Conservation (phyloP, 2,113 vertebrate genomes). For the Coreoperca whiteheadi region DNA sequence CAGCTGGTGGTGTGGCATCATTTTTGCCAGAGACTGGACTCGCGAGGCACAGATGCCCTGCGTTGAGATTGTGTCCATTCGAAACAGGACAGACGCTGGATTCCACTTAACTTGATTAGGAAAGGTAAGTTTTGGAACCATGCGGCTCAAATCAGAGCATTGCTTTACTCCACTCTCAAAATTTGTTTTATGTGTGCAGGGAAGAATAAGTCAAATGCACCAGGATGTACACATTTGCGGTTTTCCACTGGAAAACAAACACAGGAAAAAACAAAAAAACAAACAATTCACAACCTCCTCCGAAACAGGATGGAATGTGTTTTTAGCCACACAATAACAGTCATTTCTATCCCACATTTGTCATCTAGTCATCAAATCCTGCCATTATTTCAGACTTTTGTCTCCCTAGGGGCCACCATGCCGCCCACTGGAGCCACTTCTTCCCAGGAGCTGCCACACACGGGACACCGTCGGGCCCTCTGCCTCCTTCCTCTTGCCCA, state of each 20-base stretch:
- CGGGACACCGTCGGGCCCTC: not conserved
- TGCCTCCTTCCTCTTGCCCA: not conserved
- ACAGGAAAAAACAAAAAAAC: not conserved
- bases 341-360: slow-evolving; percentile 1
- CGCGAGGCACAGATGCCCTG: not conserved
- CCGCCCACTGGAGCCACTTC: slow-evolving; percentile 35
- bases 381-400: slow-evolving; percentile 4
- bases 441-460: not conserved
- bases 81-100: not conserved
- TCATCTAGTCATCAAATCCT: slow-evolving; percentile 28
- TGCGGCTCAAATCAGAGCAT: not conserved
- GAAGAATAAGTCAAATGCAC: not conserved
- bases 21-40: not conserved
- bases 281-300: slow-evolving; percentile 21
- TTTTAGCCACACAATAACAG: slow-evolving; percentile 16
- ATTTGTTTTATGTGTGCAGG: not conserved
- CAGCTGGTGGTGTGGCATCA: slow-evolving; percentile 32
- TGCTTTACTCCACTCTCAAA: not conserved
- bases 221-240: slow-evolving; percentile 7
- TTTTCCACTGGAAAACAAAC: slow-evolving; percentile 13
- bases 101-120: not conserved
- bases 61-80: not conserved
- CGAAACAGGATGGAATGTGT: slow-evolving; percentile 30
- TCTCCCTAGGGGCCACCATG: not conserved
- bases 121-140: not conserved